Percentiles rank a stretch among this genome's conserved stretches.
Conservation (phyloP, 1,140 invertebrate species). For the Zeugodacus cucurbitae region DNA sequence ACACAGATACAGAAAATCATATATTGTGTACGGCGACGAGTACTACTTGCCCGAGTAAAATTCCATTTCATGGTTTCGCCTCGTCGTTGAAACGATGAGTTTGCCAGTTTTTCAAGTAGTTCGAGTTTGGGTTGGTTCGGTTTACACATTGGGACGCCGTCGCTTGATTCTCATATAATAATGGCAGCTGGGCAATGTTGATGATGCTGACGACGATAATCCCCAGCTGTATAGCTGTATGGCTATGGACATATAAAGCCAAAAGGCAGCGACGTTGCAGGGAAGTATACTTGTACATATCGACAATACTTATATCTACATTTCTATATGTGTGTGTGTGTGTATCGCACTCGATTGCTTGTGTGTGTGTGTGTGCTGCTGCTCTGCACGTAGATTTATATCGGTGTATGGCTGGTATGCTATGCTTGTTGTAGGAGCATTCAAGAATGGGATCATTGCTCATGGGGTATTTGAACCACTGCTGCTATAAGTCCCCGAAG, state of each 20-base stretch:
- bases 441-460: slow-evolving; percentile 23
- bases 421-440: not conserved
- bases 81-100: not conserved
- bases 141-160: not conserved
- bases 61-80: slow-evolving; percentile 33
- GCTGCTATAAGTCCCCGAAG: slow-evolving; percentile 26
- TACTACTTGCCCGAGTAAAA: slow-evolving; percentile 1
- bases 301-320: not conserved
- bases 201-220: slow-evolving; percentile 29
- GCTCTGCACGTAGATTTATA: not conserved
- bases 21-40: not conserved
- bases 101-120: slow-evolving; percentile 34
- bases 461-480: not conserved
- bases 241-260: not conserved
- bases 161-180: not conserved
- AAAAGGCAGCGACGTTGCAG: not conserved
- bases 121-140: slow-evolving; percentile 22
- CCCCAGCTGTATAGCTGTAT: not conserved
- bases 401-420: not conserved
- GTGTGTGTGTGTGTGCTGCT: not conserved
- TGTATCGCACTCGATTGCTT: too few relatives aligned
- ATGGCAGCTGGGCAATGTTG: slow-evolving; percentile 1
- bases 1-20: slow-evolving; percentile 30
- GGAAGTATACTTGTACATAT: not conserved
- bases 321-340: not conserved